Conservation (phyloP, 2,113 vertebrate genomes). For the Pardalotus punctatus region DNA sequence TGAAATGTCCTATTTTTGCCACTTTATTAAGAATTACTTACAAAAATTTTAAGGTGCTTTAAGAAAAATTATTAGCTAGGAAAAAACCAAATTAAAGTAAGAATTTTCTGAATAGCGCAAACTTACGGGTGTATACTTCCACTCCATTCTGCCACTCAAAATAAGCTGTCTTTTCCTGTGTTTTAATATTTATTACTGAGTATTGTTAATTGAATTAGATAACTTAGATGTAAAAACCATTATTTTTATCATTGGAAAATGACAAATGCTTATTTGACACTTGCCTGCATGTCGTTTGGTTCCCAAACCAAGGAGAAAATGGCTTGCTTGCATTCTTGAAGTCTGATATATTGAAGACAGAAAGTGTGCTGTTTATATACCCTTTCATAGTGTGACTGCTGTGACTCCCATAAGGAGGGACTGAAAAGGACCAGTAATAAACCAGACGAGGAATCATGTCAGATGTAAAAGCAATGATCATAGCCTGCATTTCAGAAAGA, state of each 20-base stretch:
- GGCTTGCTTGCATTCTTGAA: constrained; percentile 76
- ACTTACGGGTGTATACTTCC: background rate
- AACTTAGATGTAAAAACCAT: background rate
- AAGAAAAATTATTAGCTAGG: background rate
- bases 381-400: constrained; percentile 82
- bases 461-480: constrained; percentile 94
- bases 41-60: background rate
- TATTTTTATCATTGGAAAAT: background rate
- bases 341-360: constrained; percentile 79
- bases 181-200: background rate
- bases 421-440: constrained; percentile 94
- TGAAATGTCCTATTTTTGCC: background rate
- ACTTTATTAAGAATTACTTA: background rate
- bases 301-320: constrained; percentile 31
- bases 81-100: background rate
- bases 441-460: constrained; percentile 95
- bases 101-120: background rate
- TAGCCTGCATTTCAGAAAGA: constrained; percentile 75
- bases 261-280: constrained; percentile 24
- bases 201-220: background rate
- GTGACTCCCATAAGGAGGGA: constrained; percentile 81
- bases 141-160: background rate
- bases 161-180: background rate
- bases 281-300: constrained; percentile 84
- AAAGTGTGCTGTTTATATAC: constrained; percentile 90